Evolutionary conservation across 1,140 invertebrate species (phyloP), one percentile per base, ranked within the genome.

Genomic region (Drosophila willistoni): DNA sequence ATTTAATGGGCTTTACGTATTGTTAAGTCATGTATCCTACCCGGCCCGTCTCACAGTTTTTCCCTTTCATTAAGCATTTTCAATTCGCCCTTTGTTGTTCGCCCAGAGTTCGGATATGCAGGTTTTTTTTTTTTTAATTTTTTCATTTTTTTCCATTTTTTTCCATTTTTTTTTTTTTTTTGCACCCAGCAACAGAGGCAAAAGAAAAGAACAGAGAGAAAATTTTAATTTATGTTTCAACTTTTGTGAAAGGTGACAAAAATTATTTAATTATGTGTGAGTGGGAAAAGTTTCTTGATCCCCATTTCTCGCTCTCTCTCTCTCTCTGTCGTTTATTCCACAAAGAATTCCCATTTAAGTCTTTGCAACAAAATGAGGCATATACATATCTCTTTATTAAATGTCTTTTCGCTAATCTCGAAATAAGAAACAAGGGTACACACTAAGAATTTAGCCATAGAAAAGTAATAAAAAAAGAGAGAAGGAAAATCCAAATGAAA

Each of bases 211-310:
- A 9, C 29, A 36, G 55, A 17, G 6, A 60, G 71, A 67, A 64
- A 77, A 72, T 71, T 83, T 77, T 89, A 83, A 87, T 77, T 86
- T 82, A 83, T 83, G 83, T 79, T 64, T 64, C 67, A 77, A 77
- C 70, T 84, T 77, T 59, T 64, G 63, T 70, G 44, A 77, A 29
- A 71, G 63, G 56, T 77, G 73, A 67, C 60, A 77, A 64, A 71
- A 74, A 75, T 87, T 86, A 68, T 87, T 83, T 87, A 86, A 86
- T 86, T 86, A 87, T 87, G 84, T 87, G 44, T 51, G 17, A 22
- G 44, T 51, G 44, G 44, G 44, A 51, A 51, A 51, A 51, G 44
- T 51, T 51, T 36, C 9, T 10, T 36, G 34, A 36, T 36, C 34
- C 44, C 19, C 12, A 12, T 5, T 3, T 39, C 36, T 22, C 1